phyloP scores from a whole-genome alignment of 2,797 vertebrate genomes.

The Babyrousa celebensis region DNA sequence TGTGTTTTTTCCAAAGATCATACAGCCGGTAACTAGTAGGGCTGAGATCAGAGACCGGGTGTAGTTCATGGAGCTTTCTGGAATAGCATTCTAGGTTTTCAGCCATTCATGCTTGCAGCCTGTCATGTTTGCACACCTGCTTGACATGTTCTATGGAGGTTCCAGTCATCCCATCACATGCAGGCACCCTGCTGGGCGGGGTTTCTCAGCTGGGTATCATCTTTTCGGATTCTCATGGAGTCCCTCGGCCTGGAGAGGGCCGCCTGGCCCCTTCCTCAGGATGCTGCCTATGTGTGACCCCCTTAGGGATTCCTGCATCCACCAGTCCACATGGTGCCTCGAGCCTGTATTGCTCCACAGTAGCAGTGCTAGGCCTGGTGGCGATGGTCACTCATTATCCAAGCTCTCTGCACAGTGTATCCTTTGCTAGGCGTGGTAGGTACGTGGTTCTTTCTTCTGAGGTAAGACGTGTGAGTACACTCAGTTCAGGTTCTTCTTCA shows the following conservation, averaged over 20 bases:
- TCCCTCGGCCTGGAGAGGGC: background rate
- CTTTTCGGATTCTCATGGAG: background rate
- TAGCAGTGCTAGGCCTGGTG: background rate
- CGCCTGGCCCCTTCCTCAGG: background rate
- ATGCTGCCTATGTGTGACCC: background rate
- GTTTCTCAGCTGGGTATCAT: background rate
- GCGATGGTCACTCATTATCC: background rate
- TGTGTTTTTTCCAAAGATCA: background rate
- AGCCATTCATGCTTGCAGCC: no score
- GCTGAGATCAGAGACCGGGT: background rate
- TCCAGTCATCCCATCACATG: fast-evolving
- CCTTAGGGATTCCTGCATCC: no score
- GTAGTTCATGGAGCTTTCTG: background rate
- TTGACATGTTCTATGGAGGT: background rate
- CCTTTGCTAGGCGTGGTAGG: fast-evolving
- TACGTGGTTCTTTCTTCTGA: background rate
- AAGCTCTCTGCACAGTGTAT: no score
- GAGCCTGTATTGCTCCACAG: background rate
- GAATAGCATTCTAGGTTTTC: background rate
- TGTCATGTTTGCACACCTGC: background rate
- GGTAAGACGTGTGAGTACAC: background rate
- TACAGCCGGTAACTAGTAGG: background rate
- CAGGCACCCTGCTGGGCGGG: no score
- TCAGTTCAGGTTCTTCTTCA: background rate
- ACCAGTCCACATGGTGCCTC: background rate